These are phyloP conservation scores for Drosophila rufa DNA, from an alignment of 1,140 invertebrate genomes.

Conservation along the genomic window DNA sequence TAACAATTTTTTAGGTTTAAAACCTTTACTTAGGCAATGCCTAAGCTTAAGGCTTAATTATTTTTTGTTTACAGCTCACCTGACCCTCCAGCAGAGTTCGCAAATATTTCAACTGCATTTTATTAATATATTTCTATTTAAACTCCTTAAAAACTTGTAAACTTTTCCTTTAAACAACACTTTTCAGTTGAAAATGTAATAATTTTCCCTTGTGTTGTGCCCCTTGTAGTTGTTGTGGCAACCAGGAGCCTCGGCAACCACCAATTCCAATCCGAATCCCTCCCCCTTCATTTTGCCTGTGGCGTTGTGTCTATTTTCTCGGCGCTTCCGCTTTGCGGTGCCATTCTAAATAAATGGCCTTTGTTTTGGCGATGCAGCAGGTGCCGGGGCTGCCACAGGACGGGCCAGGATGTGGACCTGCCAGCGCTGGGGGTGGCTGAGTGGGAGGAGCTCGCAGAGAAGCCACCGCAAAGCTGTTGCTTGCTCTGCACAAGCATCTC, in stretches of 20 bases:
- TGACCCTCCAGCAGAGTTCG: constrained; percentile 81
- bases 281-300: neutral
- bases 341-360: constrained; percentile 78
- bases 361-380: constrained; percentile 72
- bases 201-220: constrained; percentile 63
- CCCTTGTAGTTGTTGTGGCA: constrained; percentile 62
- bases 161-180: neutral
- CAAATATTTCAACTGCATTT: constrained; percentile 85
- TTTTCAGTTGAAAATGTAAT: constrained; percentile 8
- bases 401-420: constrained; percentile 49
- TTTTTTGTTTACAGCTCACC: constrained; percentile 38
- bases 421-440: neutral
- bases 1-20: neutral
- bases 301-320: constrained; percentile 67
- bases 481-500: constrained; percentile 26
- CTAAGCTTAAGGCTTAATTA: neutral
- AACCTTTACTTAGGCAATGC: too few relatives aligned
- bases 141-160: neutral
- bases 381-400: constrained; percentile 74
- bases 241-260: constrained; percentile 33
- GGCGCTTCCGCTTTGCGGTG: constrained; percentile 72
- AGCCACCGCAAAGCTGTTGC: constrained; percentile 49
- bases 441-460: constrained; percentile 9
- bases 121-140: too few relatives aligned
- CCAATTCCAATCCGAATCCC: constrained; percentile 7